Conservation (phyloP, 2,797 vertebrate species). For the Enteromius mattozi region DNA sequence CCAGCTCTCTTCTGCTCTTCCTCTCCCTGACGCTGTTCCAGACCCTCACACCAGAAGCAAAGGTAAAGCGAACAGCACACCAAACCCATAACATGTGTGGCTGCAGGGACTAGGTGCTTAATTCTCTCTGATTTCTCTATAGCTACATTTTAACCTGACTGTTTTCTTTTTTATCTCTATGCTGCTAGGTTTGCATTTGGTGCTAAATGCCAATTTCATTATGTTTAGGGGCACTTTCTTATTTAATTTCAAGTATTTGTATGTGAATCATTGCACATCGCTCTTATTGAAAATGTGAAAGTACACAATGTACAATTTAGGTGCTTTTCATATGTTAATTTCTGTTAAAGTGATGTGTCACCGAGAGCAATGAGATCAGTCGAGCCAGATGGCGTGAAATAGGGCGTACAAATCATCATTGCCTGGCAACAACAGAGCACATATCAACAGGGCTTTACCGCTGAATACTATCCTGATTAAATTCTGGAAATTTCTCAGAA, state of each 20-base stretch:
- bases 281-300: neutral
- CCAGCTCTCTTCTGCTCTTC: constrained; percentile 57
- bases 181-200: neutral
- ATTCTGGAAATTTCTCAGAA: constrained; percentile 47
- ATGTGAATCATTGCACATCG: neutral
- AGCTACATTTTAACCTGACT: neutral
- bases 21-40: constrained; percentile 59
- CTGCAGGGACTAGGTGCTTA: neutral
- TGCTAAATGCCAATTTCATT: constrained; percentile 1
- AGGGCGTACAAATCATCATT: constrained; percentile 50
- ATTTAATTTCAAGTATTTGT: neutral
- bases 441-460: constrained; percentile 22
- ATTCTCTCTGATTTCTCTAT: neutral
- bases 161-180: neutral
- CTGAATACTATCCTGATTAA: constrained; percentile 37
- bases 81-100: neutral
- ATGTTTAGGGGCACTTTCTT: neutral
- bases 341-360: constrained; percentile 40
- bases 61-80: constrained; percentile 60
- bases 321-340: constrained; percentile 6
- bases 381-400: constrained; percentile 35
- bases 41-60: constrained; percentile 58
- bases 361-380: constrained; percentile 29
- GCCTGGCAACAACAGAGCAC: constrained; percentile 56
- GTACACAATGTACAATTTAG: constrained; percentile 13